Base-by-base conservation (phyloP, 2,888 invertebrate genomes). In the Athalia rosae region DNA sequence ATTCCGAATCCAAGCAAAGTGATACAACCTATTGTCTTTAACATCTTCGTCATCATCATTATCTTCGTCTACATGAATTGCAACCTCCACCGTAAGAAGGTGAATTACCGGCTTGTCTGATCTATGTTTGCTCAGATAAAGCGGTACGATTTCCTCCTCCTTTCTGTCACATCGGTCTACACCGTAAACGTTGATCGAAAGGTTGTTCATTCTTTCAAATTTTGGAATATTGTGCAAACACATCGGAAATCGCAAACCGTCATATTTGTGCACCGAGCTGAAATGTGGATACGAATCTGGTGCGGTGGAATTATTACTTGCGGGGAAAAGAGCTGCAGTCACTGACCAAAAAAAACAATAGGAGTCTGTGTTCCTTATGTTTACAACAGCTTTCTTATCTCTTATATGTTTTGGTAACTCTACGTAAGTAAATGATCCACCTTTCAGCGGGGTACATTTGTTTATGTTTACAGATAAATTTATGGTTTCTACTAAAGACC, bases 401-500 rank as follows among this genome's bases (percentile, higher is more conserved):
- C 77, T 63, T 28, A 83, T 82, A 15, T 66, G 66, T n/a, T 78
- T n/a, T 4, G 81, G 82, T 71, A 83, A 71, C 4, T 78, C 66
- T 0, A 73, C 47, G 69, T 59, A 84, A 4, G 80, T 81, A 5
- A 79, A 79, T 53, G 69, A 9, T 6, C 79, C 82, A n/a, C 77
- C 80, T 15, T 53, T 61, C 28, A 80, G 48, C 9, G 82, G 82
- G 11, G 58, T 61, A 69, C 80, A 82, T 79, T 76, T 45, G 73
- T 82, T 82, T 28, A 83, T 80, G 64, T 83, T 82, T 5, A 82
- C 48, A 7, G 71, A 73, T 61, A 82, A 66, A 11, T 53, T 77
- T 50, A 73, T 69, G 13, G 77, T 82, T 76, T 83, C 79, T 28
- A 58, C 11, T 47, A 83, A 77, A 28, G 79, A 61, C 83, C 83